Conservation (phyloP, 1,140 invertebrate genomes). For the Drosophila melanica region DNA sequence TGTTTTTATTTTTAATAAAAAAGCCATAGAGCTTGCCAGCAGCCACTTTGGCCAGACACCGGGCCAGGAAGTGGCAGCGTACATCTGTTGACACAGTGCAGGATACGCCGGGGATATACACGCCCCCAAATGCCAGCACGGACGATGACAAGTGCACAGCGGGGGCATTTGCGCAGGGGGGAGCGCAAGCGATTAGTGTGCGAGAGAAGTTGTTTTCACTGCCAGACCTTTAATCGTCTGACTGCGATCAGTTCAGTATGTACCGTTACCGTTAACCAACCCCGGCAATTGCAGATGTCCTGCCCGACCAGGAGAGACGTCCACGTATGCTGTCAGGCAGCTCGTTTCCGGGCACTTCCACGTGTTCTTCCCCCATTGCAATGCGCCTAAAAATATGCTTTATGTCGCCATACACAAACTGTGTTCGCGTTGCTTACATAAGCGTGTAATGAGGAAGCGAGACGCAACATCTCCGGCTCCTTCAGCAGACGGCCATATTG, state of each 20-base stretch:
- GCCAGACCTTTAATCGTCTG: neutral
- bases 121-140: neutral
- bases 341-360: slow-evolving; percentile 7
- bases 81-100: slow-evolving; percentile 47
- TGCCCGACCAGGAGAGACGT: neutral
- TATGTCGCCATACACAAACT: slow-evolving; percentile 25
- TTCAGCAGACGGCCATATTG: slow-evolving; percentile 45
- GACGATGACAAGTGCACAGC: slow-evolving; percentile 12
- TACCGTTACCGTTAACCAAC: neutral
- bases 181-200: slow-evolving; percentile 6
- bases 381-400: slow-evolving; percentile 41
- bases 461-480: slow-evolving; percentile 1
- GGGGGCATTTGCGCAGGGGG: neutral
- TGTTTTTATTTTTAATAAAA: slow-evolving; percentile 69
- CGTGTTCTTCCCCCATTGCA: slow-evolving; percentile 2
- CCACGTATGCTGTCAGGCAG: neutral
- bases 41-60: slow-evolving; percentile 30
- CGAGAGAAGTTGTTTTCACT: neutral
- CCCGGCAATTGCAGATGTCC: slow-evolving; percentile 12
- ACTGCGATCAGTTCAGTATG: slow-evolving; percentile 3
- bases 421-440: slow-evolving; percentile 46
- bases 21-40: slow-evolving; percentile 18
- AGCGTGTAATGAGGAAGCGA: slow-evolving; percentile 38
- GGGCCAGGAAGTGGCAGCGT: slow-evolving; percentile 12
- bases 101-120: slow-evolving; percentile 5